These are phyloP conservation scores for Saturnia pavonia DNA, from an alignment of 2,888 invertebrate species.

Conservation along the genomic window DNA sequence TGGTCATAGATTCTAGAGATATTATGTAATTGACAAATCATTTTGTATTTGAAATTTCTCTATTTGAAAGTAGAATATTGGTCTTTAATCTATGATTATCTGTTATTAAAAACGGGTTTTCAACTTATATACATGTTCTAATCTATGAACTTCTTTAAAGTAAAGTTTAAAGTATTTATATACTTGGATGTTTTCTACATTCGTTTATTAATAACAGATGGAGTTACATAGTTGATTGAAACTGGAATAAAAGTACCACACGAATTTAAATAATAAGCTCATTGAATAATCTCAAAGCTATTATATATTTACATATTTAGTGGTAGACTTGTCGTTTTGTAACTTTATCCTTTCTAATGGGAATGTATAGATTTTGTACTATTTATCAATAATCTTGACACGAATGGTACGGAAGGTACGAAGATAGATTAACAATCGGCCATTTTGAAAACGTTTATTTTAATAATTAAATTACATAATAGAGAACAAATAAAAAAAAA, in stretches of 20 bases:
- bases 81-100: constrained; percentile 19
- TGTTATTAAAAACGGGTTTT: constrained; percentile 23
- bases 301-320: constrained; percentile 66
- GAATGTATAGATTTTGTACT: constrained; percentile 64
- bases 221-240: constrained; percentile 40
- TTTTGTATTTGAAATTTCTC: constrained; percentile 21
- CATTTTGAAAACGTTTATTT: constrained; percentile 1
- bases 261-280: constrained; percentile 74
- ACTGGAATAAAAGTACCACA: constrained; percentile 67
- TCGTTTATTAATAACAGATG: constrained; percentile 41
- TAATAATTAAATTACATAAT: not conserved
- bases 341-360: constrained; percentile 52
- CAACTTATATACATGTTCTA: not conserved
- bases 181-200: not conserved
- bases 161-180: too few species aligned
- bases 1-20: constrained; percentile 26
- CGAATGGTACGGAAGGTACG: constrained; percentile 22
- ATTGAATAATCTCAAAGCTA: constrained; percentile 47
- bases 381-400: constrained; percentile 31
- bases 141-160: not conserved
- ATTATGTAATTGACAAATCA: constrained; percentile 15
- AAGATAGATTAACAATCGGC: constrained; percentile 21
- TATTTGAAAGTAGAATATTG: constrained; percentile 20
- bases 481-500: not conserved
- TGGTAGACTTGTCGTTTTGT: constrained; percentile 65